These are phyloP conservation scores for Clamator glandarius DNA, from an alignment of 2,797 vertebrate genomes.

Conservation along the genomic window DNA sequence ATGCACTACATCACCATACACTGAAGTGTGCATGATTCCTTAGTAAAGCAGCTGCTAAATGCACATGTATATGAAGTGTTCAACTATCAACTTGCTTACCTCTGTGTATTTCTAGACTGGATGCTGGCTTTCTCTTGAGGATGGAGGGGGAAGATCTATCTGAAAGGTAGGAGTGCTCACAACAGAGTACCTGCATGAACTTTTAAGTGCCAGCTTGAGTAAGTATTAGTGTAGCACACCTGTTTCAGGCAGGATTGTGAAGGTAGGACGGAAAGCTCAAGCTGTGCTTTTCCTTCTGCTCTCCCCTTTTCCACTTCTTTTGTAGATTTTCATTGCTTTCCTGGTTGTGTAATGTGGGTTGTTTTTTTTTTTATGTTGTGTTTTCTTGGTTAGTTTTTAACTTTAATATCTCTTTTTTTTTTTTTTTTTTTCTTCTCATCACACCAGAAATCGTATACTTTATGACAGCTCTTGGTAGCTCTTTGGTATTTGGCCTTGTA, in stretches of 20 bases:
- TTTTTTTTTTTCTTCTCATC: background rate
- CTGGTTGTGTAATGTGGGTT: background rate
- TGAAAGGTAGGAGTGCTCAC: background rate
- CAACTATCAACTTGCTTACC: background rate
- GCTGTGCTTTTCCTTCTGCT: background rate
- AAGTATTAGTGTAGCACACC: background rate
- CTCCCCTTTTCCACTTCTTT: background rate
- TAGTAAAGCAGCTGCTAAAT: background rate
- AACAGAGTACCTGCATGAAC: background rate
- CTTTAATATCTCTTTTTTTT: too few species aligned
- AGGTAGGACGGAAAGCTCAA: background rate
- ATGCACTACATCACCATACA: too few species aligned
- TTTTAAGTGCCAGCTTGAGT: background rate
- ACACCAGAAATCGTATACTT: background rate
- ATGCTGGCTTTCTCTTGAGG: background rate
- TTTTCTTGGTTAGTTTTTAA: background rate
- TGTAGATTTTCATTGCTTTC: background rate
- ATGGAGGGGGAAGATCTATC: fast-evolving
- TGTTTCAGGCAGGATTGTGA: background rate
- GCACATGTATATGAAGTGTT: background rate
- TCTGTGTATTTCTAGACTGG: background rate
- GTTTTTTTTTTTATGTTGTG: too few species aligned
- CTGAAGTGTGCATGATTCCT: background rate
- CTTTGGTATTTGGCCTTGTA: background rate
- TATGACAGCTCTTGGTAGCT: background rate